Conservation (phyloP, 1,140 invertebrate genomes). For the Hycleus phaleratus region DNA sequence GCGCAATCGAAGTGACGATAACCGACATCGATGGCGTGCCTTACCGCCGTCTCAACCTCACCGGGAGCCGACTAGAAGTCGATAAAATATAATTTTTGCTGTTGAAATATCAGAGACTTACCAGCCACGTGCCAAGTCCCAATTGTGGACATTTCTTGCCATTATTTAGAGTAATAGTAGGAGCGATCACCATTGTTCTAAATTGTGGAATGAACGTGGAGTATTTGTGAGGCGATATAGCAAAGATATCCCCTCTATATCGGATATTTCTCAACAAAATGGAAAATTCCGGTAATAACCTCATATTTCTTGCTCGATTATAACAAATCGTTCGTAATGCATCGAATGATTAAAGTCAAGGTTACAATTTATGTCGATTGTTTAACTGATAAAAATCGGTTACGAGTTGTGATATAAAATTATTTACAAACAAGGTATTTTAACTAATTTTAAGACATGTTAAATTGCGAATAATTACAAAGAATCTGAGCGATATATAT, state of each 20-base stretch:
- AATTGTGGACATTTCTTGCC: constrained; percentile 58
- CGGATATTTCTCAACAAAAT: too few species aligned
- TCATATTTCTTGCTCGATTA: too few species aligned
- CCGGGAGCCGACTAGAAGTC: constrained; percentile 47
- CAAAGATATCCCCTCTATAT: too few species aligned
- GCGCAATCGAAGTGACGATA: constrained; percentile 72
- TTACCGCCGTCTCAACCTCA: constrained; percentile 52
- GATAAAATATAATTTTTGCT: not conserved
- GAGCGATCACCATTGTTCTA: not conserved
- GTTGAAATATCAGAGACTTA: constrained; percentile 29
- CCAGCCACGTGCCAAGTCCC: constrained; percentile 75
- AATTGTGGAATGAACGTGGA: too few species aligned
- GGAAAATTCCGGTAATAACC: too few species aligned
- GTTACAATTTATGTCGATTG: too few species aligned
- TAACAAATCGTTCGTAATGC: too few species aligned
- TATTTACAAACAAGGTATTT: too few species aligned
- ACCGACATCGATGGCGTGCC: constrained; percentile 57
- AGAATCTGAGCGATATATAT: constrained; percentile 12
- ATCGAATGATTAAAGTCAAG: too few species aligned
- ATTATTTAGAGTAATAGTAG: constrained; percentile 42
- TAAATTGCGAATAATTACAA: not conserved
- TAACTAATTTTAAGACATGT: not conserved
- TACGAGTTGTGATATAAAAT: too few species aligned
- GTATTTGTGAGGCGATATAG: too few species aligned
- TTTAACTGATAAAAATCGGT: too few species aligned